phyloP scores from a whole-genome alignment of 1,140 invertebrate genomes.

The Aphidius gifuensis region DNA sequence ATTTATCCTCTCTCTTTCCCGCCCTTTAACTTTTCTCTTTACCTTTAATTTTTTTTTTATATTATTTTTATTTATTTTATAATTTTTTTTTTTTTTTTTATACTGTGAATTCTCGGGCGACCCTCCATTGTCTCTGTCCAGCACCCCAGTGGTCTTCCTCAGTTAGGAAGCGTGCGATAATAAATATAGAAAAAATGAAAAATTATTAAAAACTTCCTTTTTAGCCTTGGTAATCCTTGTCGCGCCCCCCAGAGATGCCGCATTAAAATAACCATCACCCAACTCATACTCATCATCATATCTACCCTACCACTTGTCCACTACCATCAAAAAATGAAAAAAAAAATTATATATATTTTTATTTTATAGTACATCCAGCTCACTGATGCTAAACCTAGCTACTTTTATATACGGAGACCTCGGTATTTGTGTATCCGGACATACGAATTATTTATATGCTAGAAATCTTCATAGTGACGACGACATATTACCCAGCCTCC shows the following conservation, averaged over 20 bases:
- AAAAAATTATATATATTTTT: neutral
- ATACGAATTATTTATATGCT: constrained; percentile 57
- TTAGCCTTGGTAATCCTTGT: constrained; percentile 55
- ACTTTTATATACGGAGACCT: constrained; percentile 38
- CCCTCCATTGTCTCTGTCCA: constrained; percentile 46
- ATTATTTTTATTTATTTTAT: too few species aligned
- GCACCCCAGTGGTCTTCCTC: constrained; percentile 16
- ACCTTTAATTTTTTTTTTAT: constrained; percentile 2
- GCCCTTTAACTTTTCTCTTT: constrained; percentile 19
- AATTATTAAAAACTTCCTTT: constrained; percentile 59
- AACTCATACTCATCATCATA: constrained; percentile 23
- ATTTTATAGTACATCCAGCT: constrained; percentile 18
- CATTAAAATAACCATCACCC: constrained; percentile 25
- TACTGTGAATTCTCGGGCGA: constrained; percentile 22
- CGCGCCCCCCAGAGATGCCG: constrained; percentile 38
- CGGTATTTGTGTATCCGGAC: constrained; percentile 51
- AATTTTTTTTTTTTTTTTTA: too few species aligned
- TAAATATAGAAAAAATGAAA: constrained; percentile 59
- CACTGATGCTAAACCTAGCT: constrained; percentile 17
- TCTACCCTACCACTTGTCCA: constrained; percentile 17
- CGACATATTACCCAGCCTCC: constrained; percentile 45
- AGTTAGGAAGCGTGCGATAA: constrained; percentile 56
- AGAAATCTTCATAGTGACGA: constrained; percentile 53
- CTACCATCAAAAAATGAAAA: constrained; percentile 4
- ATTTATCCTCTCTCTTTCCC: constrained; percentile 28